Percentiles rank a stretch among this genome's conserved stretches.
Conservation (phyloP, 2,888 invertebrate species). For the Ichneumoninae sp. region DNA sequence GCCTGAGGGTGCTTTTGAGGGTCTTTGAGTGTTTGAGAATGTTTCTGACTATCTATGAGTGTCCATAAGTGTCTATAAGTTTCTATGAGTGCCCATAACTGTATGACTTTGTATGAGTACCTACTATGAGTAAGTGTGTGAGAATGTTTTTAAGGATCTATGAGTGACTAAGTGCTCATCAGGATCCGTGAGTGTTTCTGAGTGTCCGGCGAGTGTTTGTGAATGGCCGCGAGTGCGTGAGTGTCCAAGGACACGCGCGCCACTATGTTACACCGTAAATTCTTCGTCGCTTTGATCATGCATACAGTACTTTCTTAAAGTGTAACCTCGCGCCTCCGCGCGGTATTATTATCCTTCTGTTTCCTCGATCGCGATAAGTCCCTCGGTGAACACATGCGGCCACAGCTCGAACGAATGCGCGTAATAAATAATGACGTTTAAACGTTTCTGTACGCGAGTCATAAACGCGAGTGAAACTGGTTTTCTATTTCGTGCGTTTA, state of each 20-base stretch:
- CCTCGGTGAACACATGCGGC: neutral
- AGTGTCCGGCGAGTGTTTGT: neutral
- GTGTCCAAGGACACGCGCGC: neutral
- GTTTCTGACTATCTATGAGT: too few species aligned
- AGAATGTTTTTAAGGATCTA: too few species aligned
- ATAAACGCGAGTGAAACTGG: conserved; percentile 3
- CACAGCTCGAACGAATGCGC: conserved; percentile 1
- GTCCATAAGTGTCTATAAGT: too few species aligned
- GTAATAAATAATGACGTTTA: conserved; percentile 51
- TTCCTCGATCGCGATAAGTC: conserved; percentile 50
- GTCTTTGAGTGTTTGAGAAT: too few species aligned
- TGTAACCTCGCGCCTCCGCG: neutral
- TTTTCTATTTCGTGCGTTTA: neutral
- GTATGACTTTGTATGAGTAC: too few species aligned
- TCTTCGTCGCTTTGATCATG: neutral
- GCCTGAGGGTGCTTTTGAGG: too few species aligned
- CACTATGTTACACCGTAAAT: neutral
- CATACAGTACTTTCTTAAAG: neutral
- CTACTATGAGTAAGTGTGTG: too few species aligned
- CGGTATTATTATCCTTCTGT: conserved; percentile 12
- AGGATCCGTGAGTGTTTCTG: too few species aligned
- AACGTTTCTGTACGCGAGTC: neutral
- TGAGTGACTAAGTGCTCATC: too few species aligned
- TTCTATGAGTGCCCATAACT: too few species aligned
- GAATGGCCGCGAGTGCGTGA: neutral